Evolutionary conservation across 2,797 vertebrate genomes (phyloP), one percentile per base, ranked within the genome.

Genomic region (Trematomus bernacchii): DNA sequence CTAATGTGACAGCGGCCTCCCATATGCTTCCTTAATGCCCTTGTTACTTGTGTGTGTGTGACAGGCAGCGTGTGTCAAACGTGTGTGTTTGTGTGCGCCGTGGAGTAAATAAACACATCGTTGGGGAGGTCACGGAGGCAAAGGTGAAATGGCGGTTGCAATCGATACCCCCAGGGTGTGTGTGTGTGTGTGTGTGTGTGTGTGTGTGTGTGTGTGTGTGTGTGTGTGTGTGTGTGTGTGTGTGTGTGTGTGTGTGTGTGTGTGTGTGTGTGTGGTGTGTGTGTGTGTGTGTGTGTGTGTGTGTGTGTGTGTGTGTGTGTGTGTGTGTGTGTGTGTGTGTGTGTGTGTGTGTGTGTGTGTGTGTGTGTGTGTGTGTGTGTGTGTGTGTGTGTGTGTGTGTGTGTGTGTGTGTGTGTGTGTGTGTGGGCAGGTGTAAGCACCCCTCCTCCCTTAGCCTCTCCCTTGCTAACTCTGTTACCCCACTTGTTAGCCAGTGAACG

Each of bases 141-240:
- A 97, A 97, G 97, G 97, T 97, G 96, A 99, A 97, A 95, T 94
- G 93, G 95, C 93, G 95, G 94, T 95, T 95, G 95, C 82, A 95
- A 96, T 96, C 95, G 86, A 95, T 96, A 96, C 84, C 79, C 79
- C 33, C 44, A 43, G 88, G 85, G 79, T 84, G 71, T 76, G 67
- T 75, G 80, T 70, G 58, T 78, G 77, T 70, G 73, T 73, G 83
- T 84, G 69, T 79, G 68, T 72, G 79, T 55, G 61, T 71, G 76
- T 71, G 73, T 74, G 66, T 60, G 73, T 62, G 69, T 58, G 62
- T 55, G 68, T 12, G 58, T 54, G 60, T 23, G 73, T 47, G 30
- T 30, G 30, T 30, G 30, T 30, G 30, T 30, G 30, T 30, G 30
- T 30, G 30, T 30, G 30, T 30, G 30, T 30, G 6, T 30, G 6